phyloP scores from a whole-genome alignment of 2,113 vertebrate genomes.

The Melospiza georgiana region DNA sequence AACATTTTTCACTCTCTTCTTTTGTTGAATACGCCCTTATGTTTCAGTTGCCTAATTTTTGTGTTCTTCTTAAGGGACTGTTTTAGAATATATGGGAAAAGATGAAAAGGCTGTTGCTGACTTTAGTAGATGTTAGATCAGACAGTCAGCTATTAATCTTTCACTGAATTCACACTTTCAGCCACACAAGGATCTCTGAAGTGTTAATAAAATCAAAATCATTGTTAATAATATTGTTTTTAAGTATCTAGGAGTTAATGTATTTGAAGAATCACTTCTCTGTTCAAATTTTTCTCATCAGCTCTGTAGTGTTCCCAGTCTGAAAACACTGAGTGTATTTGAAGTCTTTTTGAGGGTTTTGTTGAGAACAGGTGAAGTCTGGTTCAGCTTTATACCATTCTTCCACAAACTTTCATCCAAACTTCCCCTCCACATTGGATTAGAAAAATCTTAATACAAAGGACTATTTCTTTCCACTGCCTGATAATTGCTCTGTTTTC shows the following conservation, averaged over 20 bases:
- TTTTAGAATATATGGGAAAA: not conserved
- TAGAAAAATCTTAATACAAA: not conserved
- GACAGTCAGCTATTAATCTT: not conserved
- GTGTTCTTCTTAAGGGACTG: not conserved
- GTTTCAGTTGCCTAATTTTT: not conserved
- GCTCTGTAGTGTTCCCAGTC: not conserved
- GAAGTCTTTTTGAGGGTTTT: not conserved
- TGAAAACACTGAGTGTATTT: not conserved
- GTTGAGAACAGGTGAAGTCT: not conserved
- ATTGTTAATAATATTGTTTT: not conserved
- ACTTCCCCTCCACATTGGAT: not conserved
- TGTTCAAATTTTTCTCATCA: not conserved
- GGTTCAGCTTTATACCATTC: not conserved
- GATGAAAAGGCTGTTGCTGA: not conserved
- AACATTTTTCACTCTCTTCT: not conserved
- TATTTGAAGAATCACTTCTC: not conserved
- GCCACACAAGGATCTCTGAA: not conserved
- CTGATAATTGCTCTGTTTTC: not conserved
- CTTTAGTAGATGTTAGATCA: not conserved
- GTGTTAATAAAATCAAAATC: not conserved
- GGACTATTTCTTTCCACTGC: not conserved
- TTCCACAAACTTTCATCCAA: not conserved
- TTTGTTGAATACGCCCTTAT: not conserved
- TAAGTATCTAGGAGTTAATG: not conserved
- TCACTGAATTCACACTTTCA: not conserved